Evolutionary conservation across 1,140 invertebrate genomes (phyloP).

Genomic region (Battus philenor): DNA sequence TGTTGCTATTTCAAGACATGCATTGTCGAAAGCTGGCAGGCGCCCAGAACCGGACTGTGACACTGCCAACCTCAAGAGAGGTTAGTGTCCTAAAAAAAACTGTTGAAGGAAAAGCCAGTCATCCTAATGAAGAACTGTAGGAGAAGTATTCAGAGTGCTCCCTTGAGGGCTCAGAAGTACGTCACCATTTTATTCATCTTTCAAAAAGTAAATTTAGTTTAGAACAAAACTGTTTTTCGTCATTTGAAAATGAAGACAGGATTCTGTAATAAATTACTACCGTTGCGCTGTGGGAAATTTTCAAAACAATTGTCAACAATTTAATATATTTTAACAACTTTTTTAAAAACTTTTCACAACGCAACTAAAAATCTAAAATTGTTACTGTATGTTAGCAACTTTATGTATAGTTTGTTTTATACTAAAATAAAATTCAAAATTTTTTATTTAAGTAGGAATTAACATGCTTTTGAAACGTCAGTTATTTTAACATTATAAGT

Average conservation of each 20-base stretch:
- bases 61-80: constrained; percentile 66
- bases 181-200: not conserved
- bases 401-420: no score
- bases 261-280: no score
- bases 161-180: not conserved
- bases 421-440: no score
- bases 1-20: constrained; percentile 55
- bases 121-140: constrained; percentile 30
- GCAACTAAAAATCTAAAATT: no score
- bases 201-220: no score
- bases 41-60: constrained; percentile 51
- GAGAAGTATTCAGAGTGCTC: constrained; percentile 11
- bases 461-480: no score
- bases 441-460: no score
- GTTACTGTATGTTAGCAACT: no score
- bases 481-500: no score
- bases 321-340: not conserved
- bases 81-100: constrained; percentile 65
- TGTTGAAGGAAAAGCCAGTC: constrained; percentile 36
- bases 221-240: no score
- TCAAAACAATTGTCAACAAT: not conserved
- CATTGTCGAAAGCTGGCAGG: constrained; percentile 70
- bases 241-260: no score
- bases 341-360: not conserved
- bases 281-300: no score